Percentiles rank a stretch among this genome's conserved stretches.
phyloP scores from a whole-genome alignment of 2,888 invertebrate genomes.

The Cephalotes varians region DNA sequence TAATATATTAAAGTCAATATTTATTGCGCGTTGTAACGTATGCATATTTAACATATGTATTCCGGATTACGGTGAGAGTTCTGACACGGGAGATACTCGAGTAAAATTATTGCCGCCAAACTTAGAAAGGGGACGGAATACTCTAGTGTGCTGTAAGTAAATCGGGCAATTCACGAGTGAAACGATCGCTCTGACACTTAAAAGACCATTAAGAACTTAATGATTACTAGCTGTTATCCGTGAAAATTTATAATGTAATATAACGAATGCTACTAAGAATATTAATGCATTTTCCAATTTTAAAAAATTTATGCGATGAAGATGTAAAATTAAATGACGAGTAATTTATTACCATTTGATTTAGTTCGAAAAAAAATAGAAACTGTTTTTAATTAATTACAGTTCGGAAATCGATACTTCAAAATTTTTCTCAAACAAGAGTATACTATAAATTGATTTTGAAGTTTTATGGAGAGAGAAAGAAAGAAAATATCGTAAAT shows the following conservation, averaged over 20 bases:
- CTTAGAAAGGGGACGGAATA: conserved; percentile 22
- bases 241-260: conserved; percentile 36
- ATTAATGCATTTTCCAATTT: not conserved
- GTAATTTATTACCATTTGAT: not conserved
- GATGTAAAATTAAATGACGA: not conserved
- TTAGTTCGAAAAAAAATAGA: not conserved
- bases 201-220: conserved; percentile 52
- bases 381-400: not conserved
- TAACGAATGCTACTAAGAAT: conserved; percentile 10
- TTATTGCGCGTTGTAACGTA: conserved; percentile 11
- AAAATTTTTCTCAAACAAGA: not conserved
- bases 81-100: not conserved
- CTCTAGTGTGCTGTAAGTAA: conserved; percentile 49
- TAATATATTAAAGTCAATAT: conserved; percentile 19
- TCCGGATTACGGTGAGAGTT: not conserved
- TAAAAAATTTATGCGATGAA: not conserved
- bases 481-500: not conserved
- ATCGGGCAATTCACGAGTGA: conserved; percentile 53
- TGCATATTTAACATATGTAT: not conserved
- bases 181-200: conserved; percentile 57
- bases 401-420: not conserved
- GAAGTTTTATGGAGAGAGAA: not conserved
- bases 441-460: not conserved
- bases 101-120: conserved; percentile 21
- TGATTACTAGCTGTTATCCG: conserved; percentile 23